A percentile compares a stretch with the other conserved stretches of the same genome.
phyloP scores from a whole-genome alignment of 2,113 vertebrate genomes.

The Eclectus roratus region DNA sequence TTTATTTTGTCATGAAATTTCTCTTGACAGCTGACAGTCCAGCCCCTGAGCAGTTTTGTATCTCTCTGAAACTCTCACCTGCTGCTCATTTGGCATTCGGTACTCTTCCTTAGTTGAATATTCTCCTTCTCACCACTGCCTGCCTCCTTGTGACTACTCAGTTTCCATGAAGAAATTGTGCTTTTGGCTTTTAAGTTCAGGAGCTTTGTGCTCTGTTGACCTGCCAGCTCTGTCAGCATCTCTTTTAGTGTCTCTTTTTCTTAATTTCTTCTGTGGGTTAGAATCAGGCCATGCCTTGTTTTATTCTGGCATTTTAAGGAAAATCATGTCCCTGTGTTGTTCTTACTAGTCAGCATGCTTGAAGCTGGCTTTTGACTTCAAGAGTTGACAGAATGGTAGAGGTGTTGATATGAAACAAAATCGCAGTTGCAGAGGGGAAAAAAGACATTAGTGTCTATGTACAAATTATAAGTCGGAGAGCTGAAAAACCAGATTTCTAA shows the following conservation, averaged over 20 bases:
- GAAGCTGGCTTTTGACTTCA: background rate
- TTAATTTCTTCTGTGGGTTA: background rate
- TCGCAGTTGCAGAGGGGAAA: background rate
- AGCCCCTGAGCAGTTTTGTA: background rate
- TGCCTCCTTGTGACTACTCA: background rate
- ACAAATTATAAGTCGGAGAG: background rate
- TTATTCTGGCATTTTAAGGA: background rate
- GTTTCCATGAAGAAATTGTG: background rate
- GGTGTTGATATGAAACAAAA: background rate
- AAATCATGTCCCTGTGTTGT: background rate
- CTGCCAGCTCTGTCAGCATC: background rate
- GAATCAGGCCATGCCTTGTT: background rate
- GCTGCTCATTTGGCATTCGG: background rate
- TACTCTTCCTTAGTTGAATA: background rate
- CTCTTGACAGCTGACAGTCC: constrained; percentile 24
- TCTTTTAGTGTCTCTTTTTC: background rate
- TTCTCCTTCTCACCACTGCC: background rate
- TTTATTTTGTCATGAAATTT: constrained; percentile 23
- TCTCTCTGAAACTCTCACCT: constrained; percentile 35
- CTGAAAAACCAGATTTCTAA: background rate
- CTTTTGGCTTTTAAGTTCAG: background rate
- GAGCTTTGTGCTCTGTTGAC: background rate
- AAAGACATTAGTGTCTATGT: background rate
- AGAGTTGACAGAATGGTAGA: background rate
- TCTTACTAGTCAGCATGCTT: background rate